Evolutionary conservation across 2,888 invertebrate species (phyloP).

Genomic region (Synergus gifuensis): DNA sequence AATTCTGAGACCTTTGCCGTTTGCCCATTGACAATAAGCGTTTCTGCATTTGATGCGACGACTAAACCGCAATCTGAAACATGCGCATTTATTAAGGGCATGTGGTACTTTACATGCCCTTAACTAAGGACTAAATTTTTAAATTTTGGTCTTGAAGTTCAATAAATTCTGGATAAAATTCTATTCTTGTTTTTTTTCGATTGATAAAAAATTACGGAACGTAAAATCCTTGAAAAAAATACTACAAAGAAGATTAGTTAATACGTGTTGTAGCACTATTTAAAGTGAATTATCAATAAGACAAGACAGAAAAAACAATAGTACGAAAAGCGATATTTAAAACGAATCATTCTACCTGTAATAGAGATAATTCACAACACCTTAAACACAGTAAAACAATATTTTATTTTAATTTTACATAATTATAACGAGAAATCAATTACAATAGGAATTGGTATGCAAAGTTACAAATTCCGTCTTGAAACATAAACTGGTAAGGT

Average conservation of each 20-base stretch:
- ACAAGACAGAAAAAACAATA: too few relatives aligned
- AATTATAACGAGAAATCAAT: background rate
- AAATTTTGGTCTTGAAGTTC: too few relatives aligned
- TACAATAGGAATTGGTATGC: background rate
- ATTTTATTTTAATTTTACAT: slow-evolving; percentile 8
- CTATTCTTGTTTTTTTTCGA: background rate
- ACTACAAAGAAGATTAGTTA: too few relatives aligned
- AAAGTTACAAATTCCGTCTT: background rate
- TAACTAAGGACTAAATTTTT: too few relatives aligned
- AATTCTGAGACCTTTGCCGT: slow-evolving; percentile 68
- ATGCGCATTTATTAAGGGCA: background rate
- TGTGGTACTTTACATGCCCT: too few relatives aligned
- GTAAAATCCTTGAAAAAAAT: too few relatives aligned
- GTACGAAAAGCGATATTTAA: background rate
- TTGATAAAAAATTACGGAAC: background rate
- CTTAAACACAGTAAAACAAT: background rate
- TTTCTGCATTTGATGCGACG: slow-evolving; percentile 45
- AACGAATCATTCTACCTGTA: background rate
- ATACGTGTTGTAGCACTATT: too few relatives aligned
- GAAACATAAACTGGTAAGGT: background rate
- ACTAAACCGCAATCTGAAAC: slow-evolving; percentile 14
- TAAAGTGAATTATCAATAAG: too few relatives aligned
- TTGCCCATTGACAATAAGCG: slow-evolving; percentile 69
- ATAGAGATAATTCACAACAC: slow-evolving; percentile 36
- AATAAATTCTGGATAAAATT: too few relatives aligned